Percentiles rank a stretch among this genome's conserved stretches.
Conservation (phyloP, 1,140 invertebrate genomes). For the Oryzaephilus surinamensis region DNA sequence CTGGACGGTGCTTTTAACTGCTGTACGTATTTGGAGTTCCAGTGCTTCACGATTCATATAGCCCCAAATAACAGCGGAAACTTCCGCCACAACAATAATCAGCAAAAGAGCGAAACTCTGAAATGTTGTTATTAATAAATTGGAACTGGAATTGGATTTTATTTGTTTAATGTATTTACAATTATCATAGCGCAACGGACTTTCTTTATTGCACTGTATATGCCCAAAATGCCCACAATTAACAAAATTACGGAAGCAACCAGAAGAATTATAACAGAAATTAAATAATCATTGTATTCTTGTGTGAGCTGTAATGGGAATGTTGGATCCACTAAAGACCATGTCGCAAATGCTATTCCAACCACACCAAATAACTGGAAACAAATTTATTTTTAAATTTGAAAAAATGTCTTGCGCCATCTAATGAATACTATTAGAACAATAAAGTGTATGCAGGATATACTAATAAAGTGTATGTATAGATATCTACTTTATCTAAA, state of each 20-base stretch:
- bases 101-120: conserved; percentile 61
- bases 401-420: conserved; percentile 1
- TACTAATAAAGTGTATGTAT: no score
- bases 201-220: conserved; percentile 79
- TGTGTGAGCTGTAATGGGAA: conserved; percentile 59
- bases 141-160: neutral
- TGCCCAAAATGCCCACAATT: conserved; percentile 79
- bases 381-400: conserved; percentile 10
- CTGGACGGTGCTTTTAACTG: conserved; percentile 54
- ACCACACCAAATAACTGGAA: conserved; percentile 63
- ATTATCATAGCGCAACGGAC: conserved; percentile 77
- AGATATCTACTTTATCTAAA: no score
- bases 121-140: conserved; percentile 54
- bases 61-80: conserved; percentile 62
- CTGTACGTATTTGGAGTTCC: conserved; percentile 48
- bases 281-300: conserved; percentile 56
- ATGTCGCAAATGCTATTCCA: conserved; percentile 55
- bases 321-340: conserved; percentile 66
- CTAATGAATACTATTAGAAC: neutral
- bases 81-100: conserved; percentile 67
- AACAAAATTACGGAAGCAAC: conserved; percentile 70
- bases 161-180: conserved; percentile 50
- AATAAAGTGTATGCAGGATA: no score
- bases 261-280: conserved; percentile 65
- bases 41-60: conserved; percentile 56